A percentile compares a stretch with the other conserved stretches of the same genome.
Evolutionary conservation across 2,113 vertebrate genomes (phyloP).

Genomic region (Xiphias gladius): DNA sequence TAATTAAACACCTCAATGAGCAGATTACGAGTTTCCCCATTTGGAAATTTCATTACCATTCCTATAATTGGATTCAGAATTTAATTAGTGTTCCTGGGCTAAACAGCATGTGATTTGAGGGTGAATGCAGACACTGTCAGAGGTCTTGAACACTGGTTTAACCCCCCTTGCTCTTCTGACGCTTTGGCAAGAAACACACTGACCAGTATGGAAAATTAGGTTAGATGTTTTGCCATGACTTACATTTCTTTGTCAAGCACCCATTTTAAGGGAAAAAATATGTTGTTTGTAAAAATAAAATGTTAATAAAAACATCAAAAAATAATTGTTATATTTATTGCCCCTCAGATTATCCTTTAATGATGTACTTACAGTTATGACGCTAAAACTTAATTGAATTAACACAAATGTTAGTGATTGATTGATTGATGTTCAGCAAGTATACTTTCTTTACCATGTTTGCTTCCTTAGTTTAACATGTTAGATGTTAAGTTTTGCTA

Average conservation of each 20-base stretch:
- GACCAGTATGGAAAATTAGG: slow-evolving; percentile 10
- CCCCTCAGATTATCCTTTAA: slow-evolving; percentile 1
- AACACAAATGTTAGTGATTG: background rate
- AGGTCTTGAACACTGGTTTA: slow-evolving; percentile 59
- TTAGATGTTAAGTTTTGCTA: background rate
- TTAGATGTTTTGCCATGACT: background rate
- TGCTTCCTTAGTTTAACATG: too few relatives aligned
- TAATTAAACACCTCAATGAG: slow-evolving; percentile 89
- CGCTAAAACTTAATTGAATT: slow-evolving; percentile 6
- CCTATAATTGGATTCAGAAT: slow-evolving; percentile 87
- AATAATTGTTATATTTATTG: background rate
- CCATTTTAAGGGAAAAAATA: background rate
- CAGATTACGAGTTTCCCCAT: slow-evolving; percentile 87
- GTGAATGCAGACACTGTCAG: slow-evolving; percentile 67
- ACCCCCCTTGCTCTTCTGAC: slow-evolving; percentile 32
- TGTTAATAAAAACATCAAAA: background rate
- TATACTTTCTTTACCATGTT: too few relatives aligned
- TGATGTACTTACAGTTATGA: background rate
- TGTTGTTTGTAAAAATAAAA: background rate
- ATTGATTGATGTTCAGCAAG: too few relatives aligned
- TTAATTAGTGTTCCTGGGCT: slow-evolving; percentile 83
- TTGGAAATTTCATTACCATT: slow-evolving; percentile 88
- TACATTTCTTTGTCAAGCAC: slow-evolving; percentile 2
- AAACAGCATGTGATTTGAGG: slow-evolving; percentile 82
- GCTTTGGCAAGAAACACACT: slow-evolving; percentile 42